Base-by-base conservation (phyloP, 2,797 vertebrate species). In the Rhynchotus rufescens region DNA sequence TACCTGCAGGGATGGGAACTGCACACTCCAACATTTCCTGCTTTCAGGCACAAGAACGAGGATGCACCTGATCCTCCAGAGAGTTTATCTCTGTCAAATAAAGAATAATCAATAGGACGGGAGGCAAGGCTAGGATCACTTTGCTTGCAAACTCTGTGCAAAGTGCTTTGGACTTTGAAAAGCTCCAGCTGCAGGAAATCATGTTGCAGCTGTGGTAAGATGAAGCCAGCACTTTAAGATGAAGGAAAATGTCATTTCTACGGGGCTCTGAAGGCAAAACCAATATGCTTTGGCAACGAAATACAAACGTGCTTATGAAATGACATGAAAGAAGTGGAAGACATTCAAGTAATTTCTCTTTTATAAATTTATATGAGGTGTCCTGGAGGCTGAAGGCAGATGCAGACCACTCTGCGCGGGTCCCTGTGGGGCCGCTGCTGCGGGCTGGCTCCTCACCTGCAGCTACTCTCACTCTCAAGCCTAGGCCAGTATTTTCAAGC, bases 101-200 rank as follows among this genome's bases (percentile, higher is more conserved):
- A 72, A 65, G 56, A 16, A 20, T 13, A 5, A 64, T 2, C 3
- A 0, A 45, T 0, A 9, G 51, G 66, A 44, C 14, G 2, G 51
- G 47, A 57, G 25, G 32, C 69, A 79, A 21, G 5, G 59, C 14
- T 34, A 9, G 74, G 23, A 38, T 64, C 61, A 15, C 36, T 38
- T 25, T 51, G 38, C 38, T 62, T 23, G 17, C 60, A 73, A 52
- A 32, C 15, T 40, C 44, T 64, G 47, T 40, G 20, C 34, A 74
- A 56, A 22, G 40, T 6, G 40, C 59, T 40, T 32, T 23, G 47
- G 38, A 10, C 65, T 21, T 42, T 3, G 38, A 30, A 47, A 14
- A 59, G 59, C 36, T 72, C 32, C 64, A 75, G 42, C 47, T 34
- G 19, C 45, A 56, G n/a, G 44, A 73, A 45, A 38, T 6, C 36